These are phyloP conservation scores for Poicephalus meyeri DNA, from an alignment of 2,113 vertebrate species.

Conservation along the genomic window DNA sequence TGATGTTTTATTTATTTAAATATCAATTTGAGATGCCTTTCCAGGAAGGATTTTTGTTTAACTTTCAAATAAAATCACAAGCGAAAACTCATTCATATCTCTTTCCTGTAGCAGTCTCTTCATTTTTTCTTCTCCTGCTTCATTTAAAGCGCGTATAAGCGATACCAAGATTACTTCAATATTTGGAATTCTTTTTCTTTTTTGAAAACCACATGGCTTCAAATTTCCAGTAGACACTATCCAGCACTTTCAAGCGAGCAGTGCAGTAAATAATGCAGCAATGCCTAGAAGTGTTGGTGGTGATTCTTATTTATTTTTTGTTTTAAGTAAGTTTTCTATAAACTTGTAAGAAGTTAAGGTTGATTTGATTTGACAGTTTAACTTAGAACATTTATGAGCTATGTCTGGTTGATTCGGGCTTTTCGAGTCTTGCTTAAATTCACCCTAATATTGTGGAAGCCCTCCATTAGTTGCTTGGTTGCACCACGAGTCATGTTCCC, in stretches of 20 bases:
- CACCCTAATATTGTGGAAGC: neutral
- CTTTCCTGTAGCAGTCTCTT: neutral
- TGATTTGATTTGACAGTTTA: neutral
- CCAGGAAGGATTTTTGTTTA: neutral
- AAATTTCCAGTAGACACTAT: neutral
- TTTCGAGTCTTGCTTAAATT: slow-evolving; percentile 21
- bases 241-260: neutral
- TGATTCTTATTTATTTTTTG: neutral
- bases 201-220: neutral
- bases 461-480: neutral
- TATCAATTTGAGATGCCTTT: neutral
- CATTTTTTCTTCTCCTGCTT: neutral
- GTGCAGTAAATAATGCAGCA: neutral
- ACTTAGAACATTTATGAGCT: neutral
- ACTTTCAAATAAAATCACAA: neutral
- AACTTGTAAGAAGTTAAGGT: neutral
- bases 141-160: neutral
- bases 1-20: neutral
- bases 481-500: slow-evolving; percentile 31
- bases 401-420: neutral
- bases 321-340: neutral
- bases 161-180: neutral
- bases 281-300: neutral
- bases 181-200: neutral
- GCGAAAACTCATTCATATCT: neutral